These are phyloP conservation scores for Cybosia mesomella DNA, from an alignment of 2,888 invertebrate species.

Conservation along the genomic window DNA sequence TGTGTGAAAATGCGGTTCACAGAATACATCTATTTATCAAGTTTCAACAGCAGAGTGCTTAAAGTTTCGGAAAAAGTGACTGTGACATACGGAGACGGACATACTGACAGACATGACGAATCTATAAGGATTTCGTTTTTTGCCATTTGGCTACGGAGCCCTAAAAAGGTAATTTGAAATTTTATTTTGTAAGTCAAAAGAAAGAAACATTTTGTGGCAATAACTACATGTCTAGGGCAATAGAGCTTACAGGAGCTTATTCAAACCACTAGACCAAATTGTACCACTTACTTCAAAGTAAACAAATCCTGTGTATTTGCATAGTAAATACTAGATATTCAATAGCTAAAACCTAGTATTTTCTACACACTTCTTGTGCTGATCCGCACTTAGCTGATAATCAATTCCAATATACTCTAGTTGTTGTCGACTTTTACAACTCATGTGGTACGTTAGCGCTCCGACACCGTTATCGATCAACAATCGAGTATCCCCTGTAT, in stretches of 20 bases:
- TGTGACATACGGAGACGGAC: too few species aligned
- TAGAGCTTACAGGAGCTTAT: not conserved
- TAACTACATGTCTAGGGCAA: not conserved
- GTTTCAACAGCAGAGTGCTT: too few species aligned
- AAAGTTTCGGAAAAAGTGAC: too few species aligned
- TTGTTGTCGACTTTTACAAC: conserved; percentile 15
- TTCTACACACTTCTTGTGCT: conserved; percentile 1
- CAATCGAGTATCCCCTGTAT: conserved; percentile 4
- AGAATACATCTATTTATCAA: too few species aligned
- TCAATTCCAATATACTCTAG: conserved; percentile 7
- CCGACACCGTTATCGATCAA: conserved; percentile 11
- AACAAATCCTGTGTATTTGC: conserved; percentile 15
- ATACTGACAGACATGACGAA: too few species aligned
- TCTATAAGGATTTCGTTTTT: too few species aligned
- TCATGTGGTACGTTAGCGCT: not conserved
- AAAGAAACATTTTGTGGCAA: not conserved
- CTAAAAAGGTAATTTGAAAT: not conserved
- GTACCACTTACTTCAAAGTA: conserved; percentile 5
- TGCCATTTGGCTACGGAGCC: too few species aligned
- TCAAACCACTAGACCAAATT: not conserved
- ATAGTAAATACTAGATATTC: conserved; percentile 3
- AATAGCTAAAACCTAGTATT: conserved; percentile 5
- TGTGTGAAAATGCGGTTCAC: too few species aligned
- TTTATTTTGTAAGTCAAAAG: not conserved
- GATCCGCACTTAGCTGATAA: conserved; percentile 10